These are phyloP conservation scores for Heliothis subflexa DNA, from an alignment of 1,140 invertebrate species.

Conservation along the genomic window DNA sequence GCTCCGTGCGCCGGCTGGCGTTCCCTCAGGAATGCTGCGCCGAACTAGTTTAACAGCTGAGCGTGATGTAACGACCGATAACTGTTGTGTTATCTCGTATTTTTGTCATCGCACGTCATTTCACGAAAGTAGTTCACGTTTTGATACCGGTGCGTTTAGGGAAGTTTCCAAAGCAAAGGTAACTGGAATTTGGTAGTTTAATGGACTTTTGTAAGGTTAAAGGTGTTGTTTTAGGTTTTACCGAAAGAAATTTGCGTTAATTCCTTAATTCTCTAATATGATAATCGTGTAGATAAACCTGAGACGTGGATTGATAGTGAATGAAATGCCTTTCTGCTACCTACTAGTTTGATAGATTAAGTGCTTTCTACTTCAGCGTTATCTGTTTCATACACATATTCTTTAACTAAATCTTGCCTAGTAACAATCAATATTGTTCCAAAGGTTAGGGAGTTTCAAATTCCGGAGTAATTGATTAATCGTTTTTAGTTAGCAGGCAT, in stretches of 20 bases:
- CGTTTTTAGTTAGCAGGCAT: constrained; percentile 29
- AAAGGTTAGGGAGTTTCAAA: neutral
- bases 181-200: neutral
- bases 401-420: constrained; percentile 4
- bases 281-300: constrained; percentile 13
- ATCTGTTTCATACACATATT: constrained; percentile 11
- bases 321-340: neutral
- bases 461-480: constrained; percentile 18
- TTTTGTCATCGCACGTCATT: constrained; percentile 47
- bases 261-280: neutral
- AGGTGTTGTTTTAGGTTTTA: too few relatives aligned
- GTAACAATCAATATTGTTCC: neutral
- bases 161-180: neutral
- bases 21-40: constrained; percentile 76
- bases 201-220: too few relatives aligned
- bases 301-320: constrained; percentile 2
- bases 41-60: constrained; percentile 75
- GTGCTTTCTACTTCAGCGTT: neutral
- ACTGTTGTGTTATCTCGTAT: constrained; percentile 56
- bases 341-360: neutral
- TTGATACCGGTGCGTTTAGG: neutral
- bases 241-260: neutral
- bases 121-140: neutral
- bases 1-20: constrained; percentile 58
- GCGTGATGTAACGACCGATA: constrained; percentile 62